Evolutionary conservation across 1,140 invertebrate genomes (phyloP), one percentile per base, ranked within the genome.

Genomic region (Meteorus sp.): DNA sequence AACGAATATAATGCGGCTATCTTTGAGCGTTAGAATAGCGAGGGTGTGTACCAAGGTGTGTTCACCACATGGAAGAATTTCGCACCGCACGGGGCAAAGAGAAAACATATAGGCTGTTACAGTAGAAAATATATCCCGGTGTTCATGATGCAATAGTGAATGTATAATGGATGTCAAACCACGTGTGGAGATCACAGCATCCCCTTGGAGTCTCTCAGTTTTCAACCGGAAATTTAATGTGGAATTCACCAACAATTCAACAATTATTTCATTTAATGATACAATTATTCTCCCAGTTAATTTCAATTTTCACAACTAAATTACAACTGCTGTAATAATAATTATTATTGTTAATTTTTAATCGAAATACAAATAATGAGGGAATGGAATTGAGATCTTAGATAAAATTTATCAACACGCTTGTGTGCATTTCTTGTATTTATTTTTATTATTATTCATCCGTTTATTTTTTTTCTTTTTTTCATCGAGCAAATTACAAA

Each of bases 91-190:
- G 31, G 27, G 69, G 57, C 62, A 60, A 15, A 50, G 60, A 63
- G 62, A 72, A 54, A 13, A 41, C 17, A 52, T 35, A 35, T 50
- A 43, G 31, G 23, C 22, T 66, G 65, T 62, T 23, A 22, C 35
- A 25, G 63, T 61, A 65, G 62, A 66, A 65, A 65, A 63, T 64
- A 67, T 72, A 71, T 72, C 66, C 62, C 55, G 37, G 27, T 27
- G 41, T 54, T 41, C 35, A 61, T 73, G 73, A 71, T 71, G 73
- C 72, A 75, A 75, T 72, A 51, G 73, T 74, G 73, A 75, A 72
- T 66, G 74, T 72, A 72, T 67, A 73, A 66, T 69, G 73, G 73
- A 75, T 75, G 73, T 75, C 71, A 74, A 73, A 66, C 64, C 64
- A 61, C 52, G 53, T 61, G 65, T 61, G 37, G 57, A 61, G 59